These are phyloP conservation scores for Platyscapa corneri DNA, from an alignment of 1,140 invertebrate species.

Conservation along the genomic window DNA sequence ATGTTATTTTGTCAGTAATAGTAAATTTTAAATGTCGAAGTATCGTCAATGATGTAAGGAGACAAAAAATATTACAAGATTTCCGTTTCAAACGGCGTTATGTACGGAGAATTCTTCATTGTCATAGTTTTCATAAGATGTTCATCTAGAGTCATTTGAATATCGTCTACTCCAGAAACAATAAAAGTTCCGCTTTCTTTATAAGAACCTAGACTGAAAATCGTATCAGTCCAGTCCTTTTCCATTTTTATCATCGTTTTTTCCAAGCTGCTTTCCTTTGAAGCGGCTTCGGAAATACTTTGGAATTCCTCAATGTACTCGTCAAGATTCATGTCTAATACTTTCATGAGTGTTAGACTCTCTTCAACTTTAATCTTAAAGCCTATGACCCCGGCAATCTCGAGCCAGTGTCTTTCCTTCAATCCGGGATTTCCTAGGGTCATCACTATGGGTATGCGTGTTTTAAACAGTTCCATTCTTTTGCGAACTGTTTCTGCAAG, in stretches of 20 bases:
- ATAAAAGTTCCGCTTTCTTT: constrained; percentile 94
- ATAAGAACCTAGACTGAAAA: constrained; percentile 85
- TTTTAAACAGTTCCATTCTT: constrained; percentile 91
- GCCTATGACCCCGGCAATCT: constrained; percentile 93
- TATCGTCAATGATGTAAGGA: background rate
- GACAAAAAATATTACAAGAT: constrained; percentile 76
- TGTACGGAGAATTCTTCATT: constrained; percentile 97
- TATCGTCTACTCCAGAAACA: constrained; percentile 92
- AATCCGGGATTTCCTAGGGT: constrained; percentile 95
- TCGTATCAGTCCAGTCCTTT: constrained; percentile 90
- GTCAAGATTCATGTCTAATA: constrained; percentile 90
- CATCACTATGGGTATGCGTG: constrained; percentile 90
- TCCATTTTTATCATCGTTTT: constrained; percentile 92
- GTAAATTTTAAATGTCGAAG: background rate
- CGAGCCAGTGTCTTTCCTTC: constrained; percentile 94
- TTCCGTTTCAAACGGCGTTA: constrained; percentile 91
- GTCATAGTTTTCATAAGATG: constrained; percentile 97
- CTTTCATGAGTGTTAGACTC: constrained; percentile 87
- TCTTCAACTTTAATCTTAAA: constrained; percentile 91
- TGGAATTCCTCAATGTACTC: constrained; percentile 92
- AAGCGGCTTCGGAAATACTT: constrained; percentile 92
- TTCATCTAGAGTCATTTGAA: constrained; percentile 94
- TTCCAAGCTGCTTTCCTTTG: constrained; percentile 94
- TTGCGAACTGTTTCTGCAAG: constrained; percentile 80
- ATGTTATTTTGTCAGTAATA: no score